Base-by-base conservation (phyloP, 2,113 vertebrate genomes). In the Vulpes lagopus region DNA sequence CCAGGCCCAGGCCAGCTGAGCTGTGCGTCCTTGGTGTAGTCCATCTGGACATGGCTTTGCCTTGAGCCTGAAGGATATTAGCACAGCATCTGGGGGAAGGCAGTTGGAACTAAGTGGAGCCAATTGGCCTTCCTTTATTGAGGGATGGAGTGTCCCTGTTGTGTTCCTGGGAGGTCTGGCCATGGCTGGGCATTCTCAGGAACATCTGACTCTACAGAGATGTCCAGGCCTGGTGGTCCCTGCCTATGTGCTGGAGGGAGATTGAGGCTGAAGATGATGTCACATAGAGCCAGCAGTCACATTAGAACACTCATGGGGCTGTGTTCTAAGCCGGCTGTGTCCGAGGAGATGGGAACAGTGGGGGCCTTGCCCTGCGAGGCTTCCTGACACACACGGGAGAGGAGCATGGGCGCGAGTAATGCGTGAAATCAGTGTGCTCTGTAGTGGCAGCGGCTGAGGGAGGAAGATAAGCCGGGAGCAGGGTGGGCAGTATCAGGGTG, bases 261-360 rank as follows among this genome's bases (percentile, higher is more conserved):
- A 8, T 76, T 35, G 16, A 1, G 30, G 15, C 38, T 22, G 30
- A 5, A 35, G 43, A 12, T 0, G 32, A 11, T 10, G 43, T 20
- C 30, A 11, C 0, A 0, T 4, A 19, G 38, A 35, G 57, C 57
- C 19, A 1, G 51, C 1, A 0, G 35, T 8, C 23, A 0, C 2
- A 7, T 43, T 43, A 6, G 43, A 43, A 15, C 27, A 0, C 14
- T 16, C 78, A 0, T 0, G 0, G n/a, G 15, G 49, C 53, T 59
- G 49, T 12, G 49, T 32, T 27, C 30, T 19, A 2, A 17, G 10
- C 49, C 0, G 19, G 11, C 51, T 69, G 35, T 27, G 83, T 27
- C 51, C 15, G 14, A 1, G 62, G 55, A 38, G 53, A 14, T 30
- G 25, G 20, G 35, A 55, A 20, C 19, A 1, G 11, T 4, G 5